Evolutionary conservation across 2,888 invertebrate species (phyloP).

Genomic region (Hipparchia sbordonii): DNA sequence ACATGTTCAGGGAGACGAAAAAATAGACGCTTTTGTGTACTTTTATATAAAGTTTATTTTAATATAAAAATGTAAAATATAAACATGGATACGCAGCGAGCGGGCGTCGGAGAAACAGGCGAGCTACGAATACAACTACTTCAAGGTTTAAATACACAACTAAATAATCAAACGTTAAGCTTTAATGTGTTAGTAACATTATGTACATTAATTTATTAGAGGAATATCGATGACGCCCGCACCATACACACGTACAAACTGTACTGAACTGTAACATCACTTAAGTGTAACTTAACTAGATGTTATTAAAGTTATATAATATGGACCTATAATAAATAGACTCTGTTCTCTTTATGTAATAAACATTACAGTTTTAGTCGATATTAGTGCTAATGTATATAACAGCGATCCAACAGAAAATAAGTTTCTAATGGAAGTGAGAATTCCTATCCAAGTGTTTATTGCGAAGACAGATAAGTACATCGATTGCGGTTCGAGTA

Average conservation of each 20-base stretch:
- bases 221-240: slow-evolving; percentile 25
- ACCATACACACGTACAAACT: neutral
- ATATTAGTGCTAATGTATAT: neutral
- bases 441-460: neutral
- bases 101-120: neutral
- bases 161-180: neutral
- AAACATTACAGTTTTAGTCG: neutral
- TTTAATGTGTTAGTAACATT: slow-evolving; percentile 26
- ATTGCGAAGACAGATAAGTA: neutral
- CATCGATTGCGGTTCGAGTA: neutral
- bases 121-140: neutral
- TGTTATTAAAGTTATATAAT: neutral
- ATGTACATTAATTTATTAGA: slow-evolving; percentile 20
- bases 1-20: slow-evolving; percentile 15
- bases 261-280: neutral
- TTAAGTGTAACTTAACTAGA: neutral
- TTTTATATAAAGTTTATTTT: slow-evolving; percentile 36
- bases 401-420: neutral
- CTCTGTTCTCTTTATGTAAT: slow-evolving; percentile 1
- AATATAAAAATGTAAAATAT: slow-evolving; percentile 36
- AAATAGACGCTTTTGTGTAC: slow-evolving; percentile 29
- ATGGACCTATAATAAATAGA: slow-evolving; percentile 10
- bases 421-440: neutral
- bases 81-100: slow-evolving; percentile 30
- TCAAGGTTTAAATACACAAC: slow-evolving; percentile 13